Evolutionary conservation across 37 sponge, comb jelly and placozoan species (phyloP).

Genomic region (Bolinopsis microptera): DNA sequence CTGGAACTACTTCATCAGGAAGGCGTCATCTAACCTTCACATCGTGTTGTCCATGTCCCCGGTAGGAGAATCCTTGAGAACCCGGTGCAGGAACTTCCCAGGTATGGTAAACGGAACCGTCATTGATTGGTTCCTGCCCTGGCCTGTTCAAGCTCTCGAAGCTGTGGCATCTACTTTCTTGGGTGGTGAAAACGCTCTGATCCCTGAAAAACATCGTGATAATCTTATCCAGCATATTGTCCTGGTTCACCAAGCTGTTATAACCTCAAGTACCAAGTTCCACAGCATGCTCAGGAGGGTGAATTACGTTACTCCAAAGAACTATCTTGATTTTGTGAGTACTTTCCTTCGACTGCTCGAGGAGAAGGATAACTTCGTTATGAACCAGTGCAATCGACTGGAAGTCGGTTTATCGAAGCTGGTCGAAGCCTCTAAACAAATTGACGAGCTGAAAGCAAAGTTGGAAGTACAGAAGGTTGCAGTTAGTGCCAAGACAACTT

Average conservation of each 20-base stretch:
- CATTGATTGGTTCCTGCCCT: slow-evolving; percentile 99
- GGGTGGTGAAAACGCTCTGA: slow-evolving; percentile 77
- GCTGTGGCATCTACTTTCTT: slow-evolving; percentile 96
- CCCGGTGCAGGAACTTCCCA: slow-evolving; percentile 96
- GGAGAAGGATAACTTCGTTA: slow-evolving; percentile 89
- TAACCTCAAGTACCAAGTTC: slow-evolving; percentile 80
- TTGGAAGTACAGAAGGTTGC: slow-evolving; percentile 96
- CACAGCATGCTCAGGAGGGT: slow-evolving; percentile 86
- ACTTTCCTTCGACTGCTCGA: slow-evolving; percentile 77
- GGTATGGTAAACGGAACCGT: slow-evolving; percentile 93
- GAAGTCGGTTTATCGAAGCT: slow-evolving; percentile 91
- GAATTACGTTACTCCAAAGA: slow-evolving; percentile 99
- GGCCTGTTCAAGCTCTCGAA: slow-evolving; percentile 96
- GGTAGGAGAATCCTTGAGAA: slow-evolving; percentile 90
- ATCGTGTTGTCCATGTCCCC: slow-evolving; percentile 97
- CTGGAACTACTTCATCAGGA: slow-evolving; percentile 93
- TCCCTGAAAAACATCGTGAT: slow-evolving; percentile 78
- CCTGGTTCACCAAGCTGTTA: slow-evolving; percentile 89
- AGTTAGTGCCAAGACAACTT: slow-evolving; percentile 84
- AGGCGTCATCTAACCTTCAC: slow-evolving; percentile 90
- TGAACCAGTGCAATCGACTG: slow-evolving; percentile 89
- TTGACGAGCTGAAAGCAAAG: slow-evolving; percentile 89
- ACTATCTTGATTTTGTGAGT: slow-evolving; percentile 97
- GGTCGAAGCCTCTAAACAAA: slow-evolving; percentile 86
- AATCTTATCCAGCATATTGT: slow-evolving; percentile 91